A percentile compares a stretch with the other conserved stretches of the same genome.
Evolutionary conservation across 2,888 invertebrate species (phyloP).

Genomic region (Troides oblongomaculatus): DNA sequence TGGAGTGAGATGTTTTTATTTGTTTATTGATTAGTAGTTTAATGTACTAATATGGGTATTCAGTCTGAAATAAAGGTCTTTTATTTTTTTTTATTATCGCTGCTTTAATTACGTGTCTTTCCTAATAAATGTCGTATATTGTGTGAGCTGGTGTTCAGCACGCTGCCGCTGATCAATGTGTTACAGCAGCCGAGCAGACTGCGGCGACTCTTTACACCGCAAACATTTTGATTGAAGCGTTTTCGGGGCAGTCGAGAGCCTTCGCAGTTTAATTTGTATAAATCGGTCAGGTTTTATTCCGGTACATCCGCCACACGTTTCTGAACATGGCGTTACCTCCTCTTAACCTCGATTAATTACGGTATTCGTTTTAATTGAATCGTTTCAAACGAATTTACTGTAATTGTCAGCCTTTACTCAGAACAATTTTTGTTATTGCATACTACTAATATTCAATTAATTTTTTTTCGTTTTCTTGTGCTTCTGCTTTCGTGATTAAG

Average conservation of each 20-base stretch:
- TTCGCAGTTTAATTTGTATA: slow-evolving; percentile 25
- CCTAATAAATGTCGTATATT: too few species aligned
- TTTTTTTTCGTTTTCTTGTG: neutral
- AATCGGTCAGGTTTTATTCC: slow-evolving; percentile 20
- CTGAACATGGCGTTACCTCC: neutral
- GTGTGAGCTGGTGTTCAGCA: too few species aligned
- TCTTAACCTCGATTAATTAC: neutral
- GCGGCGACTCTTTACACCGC: slow-evolving; percentile 29
- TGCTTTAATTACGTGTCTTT: too few species aligned
- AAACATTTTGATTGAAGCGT: slow-evolving; percentile 31
- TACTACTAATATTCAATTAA: neutral
- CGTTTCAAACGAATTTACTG: neutral
- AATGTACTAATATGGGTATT: too few species aligned
- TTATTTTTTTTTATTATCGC: too few species aligned
- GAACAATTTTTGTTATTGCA: neutral
- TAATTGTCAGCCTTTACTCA: neutral
- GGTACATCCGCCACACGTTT: slow-evolving; percentile 4
- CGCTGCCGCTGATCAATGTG: slow-evolving; percentile 10
- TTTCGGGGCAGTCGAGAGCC: slow-evolving; percentile 24
- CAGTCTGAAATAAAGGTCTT: too few species aligned
- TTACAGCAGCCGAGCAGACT: neutral
- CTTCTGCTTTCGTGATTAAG: too few species aligned
- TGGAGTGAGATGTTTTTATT: too few species aligned
- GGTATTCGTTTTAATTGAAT: slow-evolving; percentile 2
- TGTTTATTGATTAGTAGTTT: too few species aligned